Evolutionary conservation across 2,113 vertebrate genomes (phyloP).

Genomic region (Lagopus leucura): DNA sequence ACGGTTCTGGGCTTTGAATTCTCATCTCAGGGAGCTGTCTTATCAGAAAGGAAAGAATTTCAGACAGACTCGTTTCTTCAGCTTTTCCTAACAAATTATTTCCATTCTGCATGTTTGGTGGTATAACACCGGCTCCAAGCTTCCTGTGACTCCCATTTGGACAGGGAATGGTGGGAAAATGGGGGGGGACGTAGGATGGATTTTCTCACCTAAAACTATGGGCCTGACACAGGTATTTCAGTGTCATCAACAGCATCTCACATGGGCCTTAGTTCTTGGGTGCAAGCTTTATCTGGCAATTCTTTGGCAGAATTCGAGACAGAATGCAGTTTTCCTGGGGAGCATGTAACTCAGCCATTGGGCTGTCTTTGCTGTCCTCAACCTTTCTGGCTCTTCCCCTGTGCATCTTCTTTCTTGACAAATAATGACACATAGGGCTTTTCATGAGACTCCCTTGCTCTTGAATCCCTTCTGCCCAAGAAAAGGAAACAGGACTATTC

Average conservation of each 20-base stretch:
- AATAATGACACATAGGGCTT: neutral
- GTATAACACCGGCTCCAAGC: neutral
- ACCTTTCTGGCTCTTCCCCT: neutral
- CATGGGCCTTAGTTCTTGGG: neutral
- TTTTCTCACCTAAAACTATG: neutral
- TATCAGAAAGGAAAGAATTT: neutral
- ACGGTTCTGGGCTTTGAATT: neutral
- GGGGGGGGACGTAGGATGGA: neutral
- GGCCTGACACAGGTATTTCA: neutral
- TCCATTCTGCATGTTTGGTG: neutral
- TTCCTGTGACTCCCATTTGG: neutral
- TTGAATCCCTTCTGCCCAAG: neutral
- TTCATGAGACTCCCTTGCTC: neutral
- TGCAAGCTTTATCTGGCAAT: neutral
- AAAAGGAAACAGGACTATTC: neutral
- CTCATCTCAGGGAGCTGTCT: neutral
- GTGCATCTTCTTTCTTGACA: neutral
- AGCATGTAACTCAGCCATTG: fast-evolving
- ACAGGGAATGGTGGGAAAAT: neutral
- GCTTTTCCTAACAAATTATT: neutral
- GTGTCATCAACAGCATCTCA: neutral
- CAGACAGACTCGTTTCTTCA: neutral
- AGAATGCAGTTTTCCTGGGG: neutral
- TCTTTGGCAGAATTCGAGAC: neutral
- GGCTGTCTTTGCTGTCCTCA: neutral